A percentile compares a stretch with the other conserved stretches of the same genome.
These are phyloP conservation scores for Coelinius sp. DNA, from an alignment of 2,888 invertebrate genomes.

Conservation along the genomic window DNA sequence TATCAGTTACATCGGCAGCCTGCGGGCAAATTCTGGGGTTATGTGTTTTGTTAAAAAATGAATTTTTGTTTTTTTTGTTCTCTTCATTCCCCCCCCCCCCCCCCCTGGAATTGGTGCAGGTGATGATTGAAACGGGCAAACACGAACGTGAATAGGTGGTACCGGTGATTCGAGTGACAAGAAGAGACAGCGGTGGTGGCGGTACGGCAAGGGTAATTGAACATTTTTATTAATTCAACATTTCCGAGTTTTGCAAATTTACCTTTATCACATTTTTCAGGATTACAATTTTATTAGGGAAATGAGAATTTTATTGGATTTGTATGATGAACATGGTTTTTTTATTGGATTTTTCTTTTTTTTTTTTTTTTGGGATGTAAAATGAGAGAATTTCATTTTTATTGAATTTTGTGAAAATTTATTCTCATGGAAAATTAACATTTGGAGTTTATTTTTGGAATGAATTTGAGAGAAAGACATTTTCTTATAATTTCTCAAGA, in stretches of 20 bases:
- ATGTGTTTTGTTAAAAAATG: background rate
- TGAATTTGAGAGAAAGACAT: too few relatives aligned
- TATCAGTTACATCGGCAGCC: constrained; percentile 5
- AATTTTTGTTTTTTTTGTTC: constrained; percentile 37
- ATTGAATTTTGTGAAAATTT: too few relatives aligned
- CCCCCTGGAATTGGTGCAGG: constrained; percentile 57
- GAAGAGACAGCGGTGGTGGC: constrained; percentile 69
- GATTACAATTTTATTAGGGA: background rate
- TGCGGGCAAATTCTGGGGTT: background rate
- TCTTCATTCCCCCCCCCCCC: too few relatives aligned
- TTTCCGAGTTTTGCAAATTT: background rate
- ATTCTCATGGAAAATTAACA: too few relatives aligned
- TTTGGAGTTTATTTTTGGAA: too few relatives aligned
- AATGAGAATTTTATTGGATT: too few relatives aligned
- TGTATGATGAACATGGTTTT: too few relatives aligned
- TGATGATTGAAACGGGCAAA: constrained; percentile 58
- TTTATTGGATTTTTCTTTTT: too few relatives aligned
- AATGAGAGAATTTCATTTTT: too few relatives aligned
- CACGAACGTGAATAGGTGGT: constrained; percentile 57
- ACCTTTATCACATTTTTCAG: background rate
- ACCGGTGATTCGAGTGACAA: constrained; percentile 61
- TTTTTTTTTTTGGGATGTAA: too few relatives aligned
- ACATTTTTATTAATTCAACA: constrained; percentile 25
- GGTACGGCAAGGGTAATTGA: constrained; percentile 67
- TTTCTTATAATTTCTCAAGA: too few relatives aligned